Evolutionary conservation across 2,113 vertebrate species (phyloP).

Genomic region (Silurus asotus): DNA sequence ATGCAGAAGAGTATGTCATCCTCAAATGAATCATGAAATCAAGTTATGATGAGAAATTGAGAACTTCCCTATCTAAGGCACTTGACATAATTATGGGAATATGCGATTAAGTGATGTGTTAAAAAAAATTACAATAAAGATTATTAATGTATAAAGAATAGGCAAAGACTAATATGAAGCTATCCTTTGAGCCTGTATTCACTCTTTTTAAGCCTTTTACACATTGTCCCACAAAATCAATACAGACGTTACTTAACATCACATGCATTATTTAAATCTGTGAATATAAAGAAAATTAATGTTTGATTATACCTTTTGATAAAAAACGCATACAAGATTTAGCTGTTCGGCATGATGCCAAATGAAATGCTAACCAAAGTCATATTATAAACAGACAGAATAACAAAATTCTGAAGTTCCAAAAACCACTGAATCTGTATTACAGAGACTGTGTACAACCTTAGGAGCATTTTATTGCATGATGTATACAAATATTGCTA

Average conservation of each 20-base stretch:
- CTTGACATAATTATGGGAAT: slow-evolving; percentile 10
- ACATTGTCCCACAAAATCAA: background rate
- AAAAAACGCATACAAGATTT: background rate
- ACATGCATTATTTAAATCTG: slow-evolving; percentile 3
- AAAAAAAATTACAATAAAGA: background rate
- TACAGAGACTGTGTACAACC: slow-evolving; percentile 26
- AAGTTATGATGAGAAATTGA: background rate
- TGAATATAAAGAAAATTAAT: background rate
- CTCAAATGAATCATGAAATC: background rate
- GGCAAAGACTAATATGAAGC: background rate
- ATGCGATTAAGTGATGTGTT: slow-evolving; percentile 5
- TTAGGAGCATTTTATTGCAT: slow-evolving; percentile 7
- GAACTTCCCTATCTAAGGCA: too few species aligned
- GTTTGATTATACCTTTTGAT: background rate
- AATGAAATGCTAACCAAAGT: slow-evolving; percentile 32
- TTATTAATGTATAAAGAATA: background rate
- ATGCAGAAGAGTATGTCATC: background rate
- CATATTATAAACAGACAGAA: background rate
- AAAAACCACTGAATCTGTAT: slow-evolving; percentile 8
- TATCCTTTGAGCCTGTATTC: background rate
- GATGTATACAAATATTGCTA: background rate
- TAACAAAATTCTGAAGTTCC: background rate
- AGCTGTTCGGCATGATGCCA: background rate
- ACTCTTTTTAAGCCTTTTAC: background rate
- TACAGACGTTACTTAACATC: background rate